A percentile compares a stretch with the other conserved stretches of the same genome.
Conservation (phyloP, 2,113 vertebrate genomes). For the Capreolus pygargus region DNA sequence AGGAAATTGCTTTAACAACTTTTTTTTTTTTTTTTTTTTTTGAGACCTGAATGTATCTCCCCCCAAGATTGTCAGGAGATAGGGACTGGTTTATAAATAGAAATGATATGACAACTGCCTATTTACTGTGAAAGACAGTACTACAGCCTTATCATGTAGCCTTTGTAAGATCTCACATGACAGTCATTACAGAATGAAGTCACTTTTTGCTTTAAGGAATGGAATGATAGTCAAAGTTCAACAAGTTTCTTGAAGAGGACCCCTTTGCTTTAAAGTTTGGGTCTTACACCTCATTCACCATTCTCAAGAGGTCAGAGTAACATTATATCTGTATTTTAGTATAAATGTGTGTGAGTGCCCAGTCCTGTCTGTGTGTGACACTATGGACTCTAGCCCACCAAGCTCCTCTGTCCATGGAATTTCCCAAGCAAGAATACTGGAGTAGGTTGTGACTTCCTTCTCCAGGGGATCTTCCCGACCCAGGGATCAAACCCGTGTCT, state of each 20-base stretch:
- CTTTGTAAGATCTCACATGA: background rate
- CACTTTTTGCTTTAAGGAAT: background rate
- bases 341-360: rapidly evolving
- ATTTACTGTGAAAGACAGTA: background rate
- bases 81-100: background rate
- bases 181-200: background rate
- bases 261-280: background rate
- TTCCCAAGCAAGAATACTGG: background rate
- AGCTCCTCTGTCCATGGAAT: background rate
- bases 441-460: background rate
- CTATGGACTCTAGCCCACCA: background rate
- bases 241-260: background rate
- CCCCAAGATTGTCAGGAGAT: background rate
- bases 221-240: background rate
- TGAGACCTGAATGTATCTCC: background rate
- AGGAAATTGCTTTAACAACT: slow-evolving; percentile 23
- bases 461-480: background rate
- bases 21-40: background rate
- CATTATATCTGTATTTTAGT: background rate
- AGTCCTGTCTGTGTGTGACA: background rate
- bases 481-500: background rate
- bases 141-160: background rate
- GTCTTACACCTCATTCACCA: background rate
- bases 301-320: background rate
- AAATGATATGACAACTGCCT: background rate